Evolutionary conservation across 2,113 vertebrate species (phyloP), one percentile per base, ranked within the genome.

Genomic region (Lophius piscatorius): DNA sequence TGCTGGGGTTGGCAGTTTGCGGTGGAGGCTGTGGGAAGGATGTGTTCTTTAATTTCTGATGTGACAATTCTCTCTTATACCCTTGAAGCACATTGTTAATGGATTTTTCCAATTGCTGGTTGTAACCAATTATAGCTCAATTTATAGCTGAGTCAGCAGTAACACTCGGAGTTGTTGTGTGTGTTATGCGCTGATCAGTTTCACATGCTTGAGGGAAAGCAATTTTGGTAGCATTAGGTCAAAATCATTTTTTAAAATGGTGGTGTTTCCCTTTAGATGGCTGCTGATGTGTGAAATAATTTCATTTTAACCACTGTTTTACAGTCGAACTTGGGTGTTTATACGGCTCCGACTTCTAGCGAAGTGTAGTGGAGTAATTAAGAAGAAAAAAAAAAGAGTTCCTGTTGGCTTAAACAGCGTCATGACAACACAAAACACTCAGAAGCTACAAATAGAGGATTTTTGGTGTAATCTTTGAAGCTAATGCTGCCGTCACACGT

Each of bases 381-480:
- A 6, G 31, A 38, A 29, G 34, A 54, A 44, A 41, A 39, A 6
- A 23, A 16, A 17, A 46, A 29, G 2, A 3, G 10, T 7, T 63
- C 33, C 60, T 36, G 51, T 47, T 47, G 9, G 13, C 11, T 47
- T 33, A n/a, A 49, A 64, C 29, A 71, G 57, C 33, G 41, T 26
- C 39, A 67, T 61, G 50, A 47, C 51, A 59, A 77, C 55, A 63
- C 49, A 72, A 75, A 71, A 63, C 24, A 49, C 21, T 48, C 21
- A 36, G 52, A 24, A 57, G 40, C 66, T 24, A 63, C n/a, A n/a
- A n/a, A n/a, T n/a, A n/a, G n/a, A n/a, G n/a, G 46, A 60, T 74
- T 77, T 82, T 86, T 87, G 82, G 77, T 88, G 83, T 73, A 73
- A 81, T 81, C 33, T 70, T 73, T 74, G 63, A 82, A 74, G 76